Percentiles rank a stretch among this genome's conserved stretches.
Conservation (phyloP, 2,113 vertebrate genomes). For the Vireo altiloquus region DNA sequence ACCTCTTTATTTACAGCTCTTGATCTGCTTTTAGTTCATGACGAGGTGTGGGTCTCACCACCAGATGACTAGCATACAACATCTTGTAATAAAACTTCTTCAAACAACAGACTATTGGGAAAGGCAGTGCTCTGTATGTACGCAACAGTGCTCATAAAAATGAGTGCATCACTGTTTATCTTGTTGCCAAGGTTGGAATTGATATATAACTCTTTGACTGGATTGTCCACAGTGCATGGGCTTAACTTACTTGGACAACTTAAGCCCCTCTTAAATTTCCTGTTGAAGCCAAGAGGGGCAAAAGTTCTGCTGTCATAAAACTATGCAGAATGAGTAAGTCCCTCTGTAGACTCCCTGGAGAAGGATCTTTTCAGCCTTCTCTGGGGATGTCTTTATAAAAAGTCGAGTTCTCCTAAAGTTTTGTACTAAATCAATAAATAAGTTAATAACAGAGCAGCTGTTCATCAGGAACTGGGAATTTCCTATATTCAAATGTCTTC, state of each 20-base stretch:
- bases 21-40: not conserved
- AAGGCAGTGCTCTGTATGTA: not conserved
- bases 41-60: not conserved
- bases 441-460: not conserved
- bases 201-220: not conserved
- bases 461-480: not conserved
- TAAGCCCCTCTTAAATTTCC: not conserved
- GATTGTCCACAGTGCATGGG: not conserved
- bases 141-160: not conserved
- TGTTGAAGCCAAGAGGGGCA: not conserved
- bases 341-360: not conserved
- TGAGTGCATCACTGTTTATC: not conserved
- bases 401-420: not conserved
- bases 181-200: not conserved
- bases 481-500: not conserved
- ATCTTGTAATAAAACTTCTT: constrained; percentile 12
- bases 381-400: not conserved
- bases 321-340: not conserved
- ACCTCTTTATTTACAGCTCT: not conserved
- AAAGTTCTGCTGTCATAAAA: not conserved
- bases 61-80: not conserved
- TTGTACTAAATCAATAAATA: not conserved
- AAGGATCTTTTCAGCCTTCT: not conserved
- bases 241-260: not conserved
- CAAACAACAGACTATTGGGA: not conserved